These are phyloP conservation scores for Damaliscus lunatus DNA, from an alignment of 2,113 vertebrate species.

Conservation along the genomic window DNA sequence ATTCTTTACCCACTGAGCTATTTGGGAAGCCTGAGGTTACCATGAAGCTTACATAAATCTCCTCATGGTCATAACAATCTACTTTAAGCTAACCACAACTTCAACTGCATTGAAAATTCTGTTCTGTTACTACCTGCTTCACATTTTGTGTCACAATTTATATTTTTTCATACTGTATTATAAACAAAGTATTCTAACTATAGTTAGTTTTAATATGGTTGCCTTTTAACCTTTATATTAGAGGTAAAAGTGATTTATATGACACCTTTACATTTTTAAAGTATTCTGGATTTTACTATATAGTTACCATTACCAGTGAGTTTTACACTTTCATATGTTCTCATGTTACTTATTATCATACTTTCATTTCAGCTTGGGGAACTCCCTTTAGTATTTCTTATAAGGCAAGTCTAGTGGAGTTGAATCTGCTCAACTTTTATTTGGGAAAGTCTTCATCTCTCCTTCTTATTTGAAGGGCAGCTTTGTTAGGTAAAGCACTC, in stretches of 20 bases:
- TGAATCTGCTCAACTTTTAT: not conserved
- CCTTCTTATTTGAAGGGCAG: not conserved
- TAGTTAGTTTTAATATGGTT: not conserved
- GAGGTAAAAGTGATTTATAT: not conserved
- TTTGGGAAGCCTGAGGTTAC: not conserved
- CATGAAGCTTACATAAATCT: not conserved
- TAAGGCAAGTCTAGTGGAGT: not conserved
- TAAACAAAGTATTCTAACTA: not conserved
- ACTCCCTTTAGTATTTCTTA: not conserved
- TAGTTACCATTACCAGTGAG: not conserved
- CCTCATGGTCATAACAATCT: not conserved
- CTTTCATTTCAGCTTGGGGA: not conserved
- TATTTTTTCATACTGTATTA: not conserved
- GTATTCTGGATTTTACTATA: not conserved
- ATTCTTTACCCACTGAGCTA: not conserved
- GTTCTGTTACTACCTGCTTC: not conserved
- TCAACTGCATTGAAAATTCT: not conserved
- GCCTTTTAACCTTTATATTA: not conserved
- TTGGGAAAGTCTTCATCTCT: not conserved
- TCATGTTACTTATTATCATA: not conserved
- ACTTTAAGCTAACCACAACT: not conserved
- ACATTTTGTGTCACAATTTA: not conserved
- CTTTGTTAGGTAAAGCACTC: not conserved
- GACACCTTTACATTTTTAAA: not conserved
- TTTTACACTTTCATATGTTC: not conserved